Evolutionary conservation across 2,888 invertebrate species (phyloP).

Genomic region (Hydropsyche betteni): DNA sequence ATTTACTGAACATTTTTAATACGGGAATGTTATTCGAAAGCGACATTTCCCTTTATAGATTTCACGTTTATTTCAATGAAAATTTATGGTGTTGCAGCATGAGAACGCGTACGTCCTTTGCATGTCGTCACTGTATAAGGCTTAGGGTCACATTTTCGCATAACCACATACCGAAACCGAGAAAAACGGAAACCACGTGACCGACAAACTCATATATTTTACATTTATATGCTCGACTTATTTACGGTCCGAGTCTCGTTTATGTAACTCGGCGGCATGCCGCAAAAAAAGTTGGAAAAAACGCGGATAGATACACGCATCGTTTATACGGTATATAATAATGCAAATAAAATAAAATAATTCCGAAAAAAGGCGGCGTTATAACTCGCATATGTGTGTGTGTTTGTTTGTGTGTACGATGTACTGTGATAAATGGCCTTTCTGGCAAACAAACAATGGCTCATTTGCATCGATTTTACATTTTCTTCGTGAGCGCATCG

Average conservation of each 20-base stretch:
- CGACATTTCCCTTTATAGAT: no score
- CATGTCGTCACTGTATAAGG: no score
- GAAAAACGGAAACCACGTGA: slow-evolving; percentile 29
- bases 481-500: slow-evolving; percentile 20
- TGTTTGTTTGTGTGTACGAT: no score
- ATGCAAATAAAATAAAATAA: no score
- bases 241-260: slow-evolving; percentile 13
- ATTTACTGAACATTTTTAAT: no score
- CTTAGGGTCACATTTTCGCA: no score
- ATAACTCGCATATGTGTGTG: no score
- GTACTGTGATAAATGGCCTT: slow-evolving; percentile 19
- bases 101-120: no score
- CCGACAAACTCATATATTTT: slow-evolving; percentile 6
- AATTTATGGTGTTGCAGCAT: no score
- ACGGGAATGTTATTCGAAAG: no score
- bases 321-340: neutral
- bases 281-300: slow-evolving; percentile 21
- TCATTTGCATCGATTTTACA: slow-evolving; percentile 38
- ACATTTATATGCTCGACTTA: slow-evolving; percentile 17
- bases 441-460: slow-evolving; percentile 7
- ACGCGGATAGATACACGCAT: neutral
- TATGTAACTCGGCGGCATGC: slow-evolving; percentile 14
- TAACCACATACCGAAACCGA: neutral
- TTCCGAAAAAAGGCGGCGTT: no score
- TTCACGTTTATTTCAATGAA: no score